Evolutionary conservation across 2,888 invertebrate genomes (phyloP).

Genomic region (Coleophora deauratella): DNA sequence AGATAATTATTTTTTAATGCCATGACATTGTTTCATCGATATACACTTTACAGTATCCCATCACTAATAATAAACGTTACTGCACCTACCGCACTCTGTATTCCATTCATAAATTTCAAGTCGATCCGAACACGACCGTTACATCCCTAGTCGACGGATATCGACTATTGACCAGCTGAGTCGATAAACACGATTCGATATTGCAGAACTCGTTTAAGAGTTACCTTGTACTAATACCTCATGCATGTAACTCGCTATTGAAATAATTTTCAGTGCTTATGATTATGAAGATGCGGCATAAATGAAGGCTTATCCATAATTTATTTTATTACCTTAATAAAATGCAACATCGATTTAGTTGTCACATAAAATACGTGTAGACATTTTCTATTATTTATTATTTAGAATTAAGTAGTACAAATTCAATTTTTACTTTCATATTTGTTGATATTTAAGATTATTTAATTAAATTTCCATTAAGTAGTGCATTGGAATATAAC

Average conservation of each 20-base stretch:
- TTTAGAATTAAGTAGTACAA: too few relatives aligned
- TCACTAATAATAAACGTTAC: conserved; percentile 31
- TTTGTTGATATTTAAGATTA: too few relatives aligned
- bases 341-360: too few relatives aligned
- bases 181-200: conserved; percentile 17
- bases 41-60: conserved; percentile 17
- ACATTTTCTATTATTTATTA: too few relatives aligned
- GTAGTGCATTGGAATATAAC: too few relatives aligned
- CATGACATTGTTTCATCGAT: background rate
- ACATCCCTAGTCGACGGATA: conserved; percentile 42
- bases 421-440: too few relatives aligned
- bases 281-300: too few relatives aligned
- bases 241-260: conserved; percentile 9
- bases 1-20: too few relatives aligned
- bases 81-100: conserved; percentile 44
- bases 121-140: conserved; percentile 45
- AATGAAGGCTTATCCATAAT: too few relatives aligned
- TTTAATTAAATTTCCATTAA: too few relatives aligned
- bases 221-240: conserved; percentile 16
- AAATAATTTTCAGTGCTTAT: too few relatives aligned
- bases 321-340: too few relatives aligned
- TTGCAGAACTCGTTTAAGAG: conserved; percentile 8
- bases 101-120: conserved; percentile 57
- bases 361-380: background rate
- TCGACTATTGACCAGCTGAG: conserved; percentile 43